Percentiles rank a stretch among this genome's conserved stretches.
Conservation (phyloP, 2,888 invertebrate genomes). For the Eremobia ochroleuca region DNA sequence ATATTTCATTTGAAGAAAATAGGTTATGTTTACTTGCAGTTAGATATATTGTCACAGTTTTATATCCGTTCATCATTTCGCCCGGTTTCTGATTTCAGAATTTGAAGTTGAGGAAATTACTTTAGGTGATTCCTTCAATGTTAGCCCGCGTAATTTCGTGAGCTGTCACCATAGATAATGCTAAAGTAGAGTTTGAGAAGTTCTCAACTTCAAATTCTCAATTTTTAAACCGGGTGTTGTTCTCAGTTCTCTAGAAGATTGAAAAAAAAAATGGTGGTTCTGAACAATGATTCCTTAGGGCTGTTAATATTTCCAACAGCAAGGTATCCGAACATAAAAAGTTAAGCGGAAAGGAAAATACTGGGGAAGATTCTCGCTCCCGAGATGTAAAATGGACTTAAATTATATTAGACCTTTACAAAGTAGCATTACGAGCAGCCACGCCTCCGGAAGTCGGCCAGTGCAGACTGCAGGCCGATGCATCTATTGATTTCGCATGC, state of each 20-base stretch:
- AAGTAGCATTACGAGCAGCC: constrained; percentile 51
- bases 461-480: constrained; percentile 67
- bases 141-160: no score
- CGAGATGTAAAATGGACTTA: constrained; percentile 8
- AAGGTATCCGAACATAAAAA: not conserved
- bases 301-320: no score
- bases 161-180: no score
- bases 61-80: not conserved
- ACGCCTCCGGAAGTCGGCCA: constrained; percentile 68
- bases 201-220: no score
- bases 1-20: constrained; percentile 22
- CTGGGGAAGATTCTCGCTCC: not conserved
- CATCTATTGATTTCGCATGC: constrained; percentile 71
- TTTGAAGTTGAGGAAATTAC: no score
- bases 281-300: no score
- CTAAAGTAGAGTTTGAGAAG: no score
- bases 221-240: no score
- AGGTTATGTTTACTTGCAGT: constrained; percentile 16
- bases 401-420: constrained; percentile 51
- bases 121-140: no score
- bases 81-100: no score
- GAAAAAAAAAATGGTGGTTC: no score
- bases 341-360: not conserved
- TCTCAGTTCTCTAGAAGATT: no score
- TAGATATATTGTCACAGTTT: not conserved